Evolutionary conservation across 2,888 invertebrate species (phyloP).

Genomic region (Stenolophus ochropezus): DNA sequence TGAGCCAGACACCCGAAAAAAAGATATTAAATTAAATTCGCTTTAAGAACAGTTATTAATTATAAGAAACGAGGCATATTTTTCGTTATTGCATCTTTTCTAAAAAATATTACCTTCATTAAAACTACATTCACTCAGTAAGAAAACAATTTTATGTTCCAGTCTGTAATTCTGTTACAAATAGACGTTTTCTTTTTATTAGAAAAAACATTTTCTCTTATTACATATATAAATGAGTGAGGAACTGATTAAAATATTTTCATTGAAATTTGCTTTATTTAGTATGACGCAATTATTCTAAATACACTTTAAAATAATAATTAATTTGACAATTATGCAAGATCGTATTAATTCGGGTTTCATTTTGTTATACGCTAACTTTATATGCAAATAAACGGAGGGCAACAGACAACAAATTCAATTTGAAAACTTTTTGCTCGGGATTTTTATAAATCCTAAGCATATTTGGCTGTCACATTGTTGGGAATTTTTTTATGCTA

Average conservation of each 20-base stretch:
- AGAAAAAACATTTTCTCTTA: not conserved
- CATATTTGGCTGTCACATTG: not conserved
- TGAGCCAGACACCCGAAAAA: not conserved
- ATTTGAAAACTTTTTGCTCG: not conserved
- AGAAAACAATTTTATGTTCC: not conserved
- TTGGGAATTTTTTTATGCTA: not conserved
- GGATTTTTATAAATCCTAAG: not conserved
- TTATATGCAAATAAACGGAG: not conserved
- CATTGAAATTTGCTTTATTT: not conserved
- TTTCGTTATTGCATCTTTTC: constrained; percentile 21
- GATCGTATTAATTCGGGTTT: not conserved
- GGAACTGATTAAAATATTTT: not conserved
- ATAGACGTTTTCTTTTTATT: not conserved
- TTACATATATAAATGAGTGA: not conserved
- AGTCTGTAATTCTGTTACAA: not conserved
- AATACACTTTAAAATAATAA: constrained; percentile 1
- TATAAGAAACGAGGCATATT: constrained; percentile 16
- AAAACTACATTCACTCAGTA: constrained; percentile 18
- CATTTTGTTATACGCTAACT: not conserved
- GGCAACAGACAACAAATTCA: not conserved
- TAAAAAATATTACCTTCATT: constrained; percentile 24
- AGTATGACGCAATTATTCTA: not conserved
- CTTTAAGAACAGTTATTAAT: constrained; percentile 27
- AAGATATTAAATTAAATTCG: constrained; percentile 29
- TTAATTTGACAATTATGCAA: not conserved